Base-by-base conservation (phyloP, 2,113 vertebrate species). In the Pseudopipra pipra region DNA sequence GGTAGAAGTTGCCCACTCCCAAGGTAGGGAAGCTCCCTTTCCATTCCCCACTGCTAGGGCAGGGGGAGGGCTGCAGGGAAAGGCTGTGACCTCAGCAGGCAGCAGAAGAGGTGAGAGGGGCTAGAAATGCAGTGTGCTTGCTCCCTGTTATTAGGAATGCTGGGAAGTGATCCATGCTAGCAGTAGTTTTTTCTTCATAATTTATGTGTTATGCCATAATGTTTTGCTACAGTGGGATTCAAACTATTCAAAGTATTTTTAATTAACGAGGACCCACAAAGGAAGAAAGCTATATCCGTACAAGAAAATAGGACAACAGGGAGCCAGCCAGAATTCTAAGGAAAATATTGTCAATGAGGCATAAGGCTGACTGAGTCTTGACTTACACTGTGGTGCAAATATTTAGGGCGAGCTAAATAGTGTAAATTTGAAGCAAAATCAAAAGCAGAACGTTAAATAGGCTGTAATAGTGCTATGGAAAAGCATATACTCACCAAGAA, bases 191-290 rank as follows among this genome's bases (percentile, higher is more conserved):
- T 65, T 33, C 35, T 54, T 56, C 2, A 6, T 68, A 51, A 90
- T 87, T 78, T 92, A 76, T 87, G 65, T 54, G 62, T 71, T 72
- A 31, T n/a, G 25, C 73, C 30, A 16, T 28, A 25, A 46, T 44
- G 62, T 41, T 84, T 71, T 85, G 56, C 68, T 89, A 61, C 52
- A 28, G 86, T 84, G 74, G 47, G 73, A 92, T 78, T 79, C 37
- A 52, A 89, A 91, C 13, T 89, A 82, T 93, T 87, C 54, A 3
- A 84, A 90, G 70, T 74, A 90, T 89, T 93, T 95, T 92, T 89
- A 86, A 89, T 80, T 78, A 86, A 52, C 1, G 0, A 81, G 68
- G 41, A 70, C 33, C 55, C 43, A 21, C 21, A 35, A 73, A 82
- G 75, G 46, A 76, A 73, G 35, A 74, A 77, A 90, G 79, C 54